Conservation (phyloP, 2,888 invertebrate genomes). For the Drosophila fungiperda region DNA sequence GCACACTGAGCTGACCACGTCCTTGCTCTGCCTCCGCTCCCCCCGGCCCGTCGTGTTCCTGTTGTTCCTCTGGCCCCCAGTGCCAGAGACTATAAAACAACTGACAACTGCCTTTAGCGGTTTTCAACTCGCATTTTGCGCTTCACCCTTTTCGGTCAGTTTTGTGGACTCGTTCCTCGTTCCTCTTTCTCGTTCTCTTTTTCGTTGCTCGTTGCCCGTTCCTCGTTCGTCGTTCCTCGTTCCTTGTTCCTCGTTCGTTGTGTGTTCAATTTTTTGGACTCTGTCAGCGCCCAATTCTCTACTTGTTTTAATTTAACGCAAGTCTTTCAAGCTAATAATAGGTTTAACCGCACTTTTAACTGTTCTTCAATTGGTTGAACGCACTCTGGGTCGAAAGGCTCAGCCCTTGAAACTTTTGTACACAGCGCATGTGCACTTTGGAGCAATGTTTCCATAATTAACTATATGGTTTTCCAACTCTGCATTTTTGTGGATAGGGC, state of each 20-base stretch:
- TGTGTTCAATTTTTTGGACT: slow-evolving; percentile 20
- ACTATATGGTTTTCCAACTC: slow-evolving; percentile 72
- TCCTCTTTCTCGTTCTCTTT: slow-evolving; percentile 9
- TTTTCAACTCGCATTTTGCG: slow-evolving; percentile 43
- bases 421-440: slow-evolving; percentile 72
- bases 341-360: slow-evolving; percentile 81
- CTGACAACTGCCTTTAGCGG: slow-evolving; percentile 73
- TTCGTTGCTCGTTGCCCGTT: slow-evolving; percentile 1
- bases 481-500: slow-evolving; percentile 45
- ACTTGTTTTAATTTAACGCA: slow-evolving; percentile 73
- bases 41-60: background rate
- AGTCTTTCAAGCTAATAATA: slow-evolving; percentile 74
- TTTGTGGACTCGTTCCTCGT: slow-evolving; percentile 10
- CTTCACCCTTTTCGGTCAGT: slow-evolving; percentile 51
- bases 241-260: slow-evolving; percentile 6
- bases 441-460: slow-evolving; percentile 73
- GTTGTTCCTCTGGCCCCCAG: slow-evolving; percentile 5
- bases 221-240: background rate
- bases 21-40: slow-evolving; percentile 35
- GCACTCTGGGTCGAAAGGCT: slow-evolving; percentile 28
- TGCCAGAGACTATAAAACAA: slow-evolving; percentile 43
- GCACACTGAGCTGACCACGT: slow-evolving; percentile 35
- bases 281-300: slow-evolving; percentile 51
- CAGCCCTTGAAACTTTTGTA: slow-evolving; percentile 21
- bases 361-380: slow-evolving; percentile 71